Evolutionary conservation across 2,888 invertebrate genomes (phyloP).

Genomic region (Plemyria rubiginata): DNA sequence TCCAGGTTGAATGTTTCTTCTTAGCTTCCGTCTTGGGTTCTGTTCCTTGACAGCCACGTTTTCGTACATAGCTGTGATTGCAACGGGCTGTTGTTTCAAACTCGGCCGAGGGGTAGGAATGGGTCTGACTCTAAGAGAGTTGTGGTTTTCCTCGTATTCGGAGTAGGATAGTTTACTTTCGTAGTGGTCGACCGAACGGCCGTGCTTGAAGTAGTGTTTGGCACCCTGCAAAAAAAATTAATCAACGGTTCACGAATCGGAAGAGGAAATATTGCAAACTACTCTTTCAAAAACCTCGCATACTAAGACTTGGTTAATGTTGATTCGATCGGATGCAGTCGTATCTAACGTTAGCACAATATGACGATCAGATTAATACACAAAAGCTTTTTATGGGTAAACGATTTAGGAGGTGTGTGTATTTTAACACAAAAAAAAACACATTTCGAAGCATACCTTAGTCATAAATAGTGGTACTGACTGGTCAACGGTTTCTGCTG

Average conservation of each 20-base stretch:
- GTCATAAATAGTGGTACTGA: no score
- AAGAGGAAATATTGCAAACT: neutral
- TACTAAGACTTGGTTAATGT: neutral
- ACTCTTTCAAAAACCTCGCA: constrained; percentile 12
- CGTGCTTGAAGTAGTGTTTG: constrained; percentile 87
- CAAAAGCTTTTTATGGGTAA: no score
- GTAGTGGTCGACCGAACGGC: constrained; percentile 91
- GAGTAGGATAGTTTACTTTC: constrained; percentile 86
- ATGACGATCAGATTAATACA: no score
- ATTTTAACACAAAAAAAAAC: no score
- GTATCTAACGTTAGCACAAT: no score
- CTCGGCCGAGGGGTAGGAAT: constrained; percentile 76
- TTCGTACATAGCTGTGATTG: constrained; percentile 90
- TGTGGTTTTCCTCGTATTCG: constrained; percentile 83
- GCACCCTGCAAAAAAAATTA: constrained; percentile 75
- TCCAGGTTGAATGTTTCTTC: constrained; percentile 84
- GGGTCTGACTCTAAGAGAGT: constrained; percentile 73
- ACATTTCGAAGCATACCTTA: no score
- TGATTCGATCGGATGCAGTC: no score
- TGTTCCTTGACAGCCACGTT: constrained; percentile 89
- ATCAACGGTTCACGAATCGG: neutral
- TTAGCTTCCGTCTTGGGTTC: constrained; percentile 89
- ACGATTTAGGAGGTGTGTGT: no score
- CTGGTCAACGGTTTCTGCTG: no score
- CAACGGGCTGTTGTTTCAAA: constrained; percentile 87